Evolutionary conservation across 2,888 invertebrate genomes (phyloP).

Genomic region (Lasioglossum villosulum): DNA sequence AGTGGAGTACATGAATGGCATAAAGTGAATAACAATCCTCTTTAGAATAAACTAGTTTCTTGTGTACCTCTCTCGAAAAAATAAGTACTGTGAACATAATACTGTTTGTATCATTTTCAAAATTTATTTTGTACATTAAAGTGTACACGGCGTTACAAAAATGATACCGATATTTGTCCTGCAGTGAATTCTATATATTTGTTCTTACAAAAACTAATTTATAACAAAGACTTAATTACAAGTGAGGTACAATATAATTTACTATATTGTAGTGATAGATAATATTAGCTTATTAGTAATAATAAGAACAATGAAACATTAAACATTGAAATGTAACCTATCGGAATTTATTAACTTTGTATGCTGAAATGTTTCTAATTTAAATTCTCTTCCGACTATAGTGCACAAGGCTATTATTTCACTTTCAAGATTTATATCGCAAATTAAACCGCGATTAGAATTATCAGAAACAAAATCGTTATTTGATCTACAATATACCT

Average conservation of each 20-base stretch:
- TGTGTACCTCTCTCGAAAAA: background rate
- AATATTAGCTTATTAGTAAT: background rate
- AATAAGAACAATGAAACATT: background rate
- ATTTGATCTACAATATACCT: slow-evolving; percentile 5
- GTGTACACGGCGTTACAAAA: background rate
- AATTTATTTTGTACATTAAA: background rate
- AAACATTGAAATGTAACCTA: background rate
- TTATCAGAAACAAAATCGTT: slow-evolving; percentile 9
- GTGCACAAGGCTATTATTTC: background rate
- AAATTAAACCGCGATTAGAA: background rate
- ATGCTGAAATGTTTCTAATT: background rate
- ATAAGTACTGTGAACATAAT: background rate
- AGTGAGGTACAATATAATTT: background rate
- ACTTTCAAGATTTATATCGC: background rate
- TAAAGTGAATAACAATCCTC: background rate
- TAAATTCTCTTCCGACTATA: background rate
- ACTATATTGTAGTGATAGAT: background rate
- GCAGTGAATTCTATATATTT: background rate
- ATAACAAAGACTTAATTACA: background rate
- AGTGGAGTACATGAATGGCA: background rate
- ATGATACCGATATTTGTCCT: background rate
- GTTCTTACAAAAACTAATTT: background rate
- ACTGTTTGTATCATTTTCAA: background rate
- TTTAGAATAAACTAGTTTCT: background rate
- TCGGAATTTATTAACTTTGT: background rate